phyloP scores from a whole-genome alignment of 2,888 invertebrate species.

The Hipparchia semele region DNA sequence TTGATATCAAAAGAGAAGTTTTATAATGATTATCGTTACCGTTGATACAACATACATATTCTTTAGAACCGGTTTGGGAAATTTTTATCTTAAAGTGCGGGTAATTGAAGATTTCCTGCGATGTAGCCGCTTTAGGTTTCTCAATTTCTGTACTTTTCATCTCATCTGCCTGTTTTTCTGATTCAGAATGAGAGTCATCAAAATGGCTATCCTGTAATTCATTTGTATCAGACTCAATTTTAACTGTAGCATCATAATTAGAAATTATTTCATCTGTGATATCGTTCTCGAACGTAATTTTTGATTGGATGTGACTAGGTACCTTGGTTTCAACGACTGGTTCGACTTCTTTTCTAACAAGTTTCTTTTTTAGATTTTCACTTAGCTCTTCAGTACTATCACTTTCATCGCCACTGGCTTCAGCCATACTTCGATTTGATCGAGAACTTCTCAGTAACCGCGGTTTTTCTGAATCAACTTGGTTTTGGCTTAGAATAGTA shows the following conservation, averaged over 20 bases:
- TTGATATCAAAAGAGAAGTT: slow-evolving; percentile 68
- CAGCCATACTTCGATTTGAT: slow-evolving; percentile 50
- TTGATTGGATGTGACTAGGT: slow-evolving; percentile 53
- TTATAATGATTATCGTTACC: slow-evolving; percentile 64
- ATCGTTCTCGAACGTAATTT: slow-evolving; percentile 67
- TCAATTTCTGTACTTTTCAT: slow-evolving; percentile 9
- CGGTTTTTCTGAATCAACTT: slow-evolving; percentile 41
- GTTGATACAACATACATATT: slow-evolving; percentile 73
- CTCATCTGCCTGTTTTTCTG: slow-evolving; percentile 11
- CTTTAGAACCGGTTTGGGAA: slow-evolving; percentile 59
- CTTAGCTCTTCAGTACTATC: slow-evolving; percentile 45
- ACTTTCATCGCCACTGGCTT: slow-evolving; percentile 51
- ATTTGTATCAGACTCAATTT: slow-evolving; percentile 25
- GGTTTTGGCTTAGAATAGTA: slow-evolving; percentile 45
- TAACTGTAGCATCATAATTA: slow-evolving; percentile 26
- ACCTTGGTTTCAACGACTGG: slow-evolving; percentile 25
- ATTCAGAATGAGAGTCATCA: slow-evolving; percentile 17
- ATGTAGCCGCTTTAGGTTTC: slow-evolving; percentile 8
- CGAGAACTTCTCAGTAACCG: slow-evolving; percentile 56
- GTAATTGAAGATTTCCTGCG: slow-evolving; percentile 47
- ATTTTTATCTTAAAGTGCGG: slow-evolving; percentile 68
- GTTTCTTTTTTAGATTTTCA: slow-evolving; percentile 1
- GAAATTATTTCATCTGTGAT: slow-evolving; percentile 47
- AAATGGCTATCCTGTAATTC: slow-evolving; percentile 16
- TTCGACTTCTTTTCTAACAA: slow-evolving; percentile 31